Conservation (phyloP, 2,888 invertebrate species). For the Aphidius colemani region DNA sequence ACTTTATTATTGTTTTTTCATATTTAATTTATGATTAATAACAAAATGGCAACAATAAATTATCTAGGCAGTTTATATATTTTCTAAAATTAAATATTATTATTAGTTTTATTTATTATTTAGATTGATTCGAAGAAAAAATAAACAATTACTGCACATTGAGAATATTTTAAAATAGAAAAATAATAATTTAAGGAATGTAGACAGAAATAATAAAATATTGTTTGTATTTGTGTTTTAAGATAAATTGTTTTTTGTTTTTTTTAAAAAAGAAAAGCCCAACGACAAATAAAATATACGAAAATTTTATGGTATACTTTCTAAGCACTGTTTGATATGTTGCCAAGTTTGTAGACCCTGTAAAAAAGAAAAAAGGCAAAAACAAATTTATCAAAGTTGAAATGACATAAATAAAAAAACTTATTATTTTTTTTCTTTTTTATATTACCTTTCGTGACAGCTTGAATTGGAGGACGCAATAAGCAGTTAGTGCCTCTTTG, state of each 20-base stretch:
- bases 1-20: neutral
- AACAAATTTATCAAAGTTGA: slow-evolving; percentile 6
- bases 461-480: slow-evolving; percentile 74
- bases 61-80: too few species aligned
- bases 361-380: slow-evolving; percentile 38
- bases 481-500: slow-evolving; percentile 72
- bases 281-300: slow-evolving; percentile 1
- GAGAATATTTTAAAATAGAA: too few species aligned
- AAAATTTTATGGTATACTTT: slow-evolving; percentile 69
- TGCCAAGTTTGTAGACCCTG: slow-evolving; percentile 79
- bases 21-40: too few species aligned
- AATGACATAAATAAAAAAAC: slow-evolving; percentile 31
- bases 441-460: slow-evolving; percentile 72
- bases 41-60: too few species aligned
- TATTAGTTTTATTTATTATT: neutral
- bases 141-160: neutral
- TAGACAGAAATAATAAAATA: slow-evolving; percentile 8
- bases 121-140: neutral
- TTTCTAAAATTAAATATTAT: neutral
- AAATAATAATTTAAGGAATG: slow-evolving; percentile 4
- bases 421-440: slow-evolving; percentile 2
- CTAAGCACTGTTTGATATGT: slow-evolving; percentile 75
- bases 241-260: neutral
- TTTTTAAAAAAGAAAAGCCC: neutral
- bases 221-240: neutral